phyloP scores from a whole-genome alignment of 2,888 invertebrate genomes.

The Notodromas monacha region DNA sequence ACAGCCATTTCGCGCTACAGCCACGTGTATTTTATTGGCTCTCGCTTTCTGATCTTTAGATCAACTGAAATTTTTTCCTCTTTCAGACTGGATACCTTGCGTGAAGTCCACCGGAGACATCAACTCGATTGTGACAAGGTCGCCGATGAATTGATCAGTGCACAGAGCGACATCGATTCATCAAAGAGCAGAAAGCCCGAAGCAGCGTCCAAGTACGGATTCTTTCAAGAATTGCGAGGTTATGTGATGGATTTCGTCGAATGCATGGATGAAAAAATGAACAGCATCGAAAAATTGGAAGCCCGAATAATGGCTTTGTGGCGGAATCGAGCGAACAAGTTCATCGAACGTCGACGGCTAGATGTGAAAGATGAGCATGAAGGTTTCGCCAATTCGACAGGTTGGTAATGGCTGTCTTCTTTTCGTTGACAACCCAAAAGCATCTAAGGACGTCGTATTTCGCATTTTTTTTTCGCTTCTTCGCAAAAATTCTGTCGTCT shows the following conservation, averaged over 20 bases:
- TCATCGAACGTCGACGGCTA: slow-evolving; percentile 41
- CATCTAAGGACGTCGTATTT: too few species aligned
- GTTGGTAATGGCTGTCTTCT: too few species aligned
- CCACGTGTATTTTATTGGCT: too few species aligned
- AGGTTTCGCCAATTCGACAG: too few species aligned
- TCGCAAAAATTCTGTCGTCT: too few species aligned
- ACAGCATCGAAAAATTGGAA: slow-evolving; percentile 37
- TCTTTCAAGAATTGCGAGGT: slow-evolving; percentile 79
- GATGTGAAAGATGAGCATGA: slow-evolving; percentile 80
- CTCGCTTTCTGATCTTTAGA: neutral
- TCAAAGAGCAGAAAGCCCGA: slow-evolving; percentile 24
- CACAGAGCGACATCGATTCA: slow-evolving; percentile 20
- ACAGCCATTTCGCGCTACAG: too few species aligned
- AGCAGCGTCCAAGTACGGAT: slow-evolving; percentile 49
- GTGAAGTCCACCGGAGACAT: slow-evolving; percentile 24
- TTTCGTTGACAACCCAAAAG: too few species aligned
- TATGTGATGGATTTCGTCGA: slow-evolving; percentile 86
- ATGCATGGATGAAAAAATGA: slow-evolving; percentile 84
- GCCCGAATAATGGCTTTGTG: slow-evolving; percentile 36
- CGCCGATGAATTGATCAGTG: slow-evolving; percentile 17
- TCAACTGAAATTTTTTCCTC: neutral
- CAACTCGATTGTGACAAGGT: slow-evolving; percentile 21
- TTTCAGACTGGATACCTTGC: slow-evolving; percentile 23
- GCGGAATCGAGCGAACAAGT: slow-evolving; percentile 29
- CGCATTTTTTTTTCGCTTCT: too few species aligned